Conservation (phyloP, 2,113 vertebrate species). For the Leiothrix lutea region DNA sequence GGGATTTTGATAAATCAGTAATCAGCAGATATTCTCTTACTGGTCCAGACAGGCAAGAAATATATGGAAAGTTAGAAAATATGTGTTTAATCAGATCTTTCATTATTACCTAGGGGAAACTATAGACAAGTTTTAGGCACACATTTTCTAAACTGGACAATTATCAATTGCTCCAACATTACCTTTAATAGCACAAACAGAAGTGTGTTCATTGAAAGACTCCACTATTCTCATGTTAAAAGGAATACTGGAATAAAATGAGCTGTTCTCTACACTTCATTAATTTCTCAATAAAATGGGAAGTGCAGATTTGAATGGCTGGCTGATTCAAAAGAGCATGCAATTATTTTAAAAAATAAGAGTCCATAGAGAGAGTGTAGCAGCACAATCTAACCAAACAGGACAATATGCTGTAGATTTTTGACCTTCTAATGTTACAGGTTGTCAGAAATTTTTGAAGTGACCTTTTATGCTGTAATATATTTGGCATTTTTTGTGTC, state of each 20-base stretch:
- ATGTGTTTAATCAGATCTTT: not conserved
- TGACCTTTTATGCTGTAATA: constrained; percentile 53
- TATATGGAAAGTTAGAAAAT: not conserved
- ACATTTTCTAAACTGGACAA: not conserved
- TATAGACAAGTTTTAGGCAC: not conserved
- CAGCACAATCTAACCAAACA: not conserved
- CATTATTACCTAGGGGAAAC: not conserved
- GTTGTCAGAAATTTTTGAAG: constrained; percentile 53
- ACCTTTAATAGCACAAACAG: not conserved
- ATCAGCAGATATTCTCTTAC: not conserved
- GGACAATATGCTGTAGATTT: constrained; percentile 44
- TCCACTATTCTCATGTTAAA: constrained; percentile 10
- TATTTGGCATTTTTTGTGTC: constrained; percentile 54
- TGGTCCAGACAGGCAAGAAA: not conserved
- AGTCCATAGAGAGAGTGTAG: not conserved
- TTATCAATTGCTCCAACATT: not conserved
- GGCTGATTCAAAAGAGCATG: constrained; percentile 18
- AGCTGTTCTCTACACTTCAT: constrained; percentile 8
- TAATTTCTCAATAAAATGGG: constrained; percentile 34
- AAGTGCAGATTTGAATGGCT: not conserved
- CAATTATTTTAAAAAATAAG: constrained; percentile 51
- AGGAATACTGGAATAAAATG: not conserved
- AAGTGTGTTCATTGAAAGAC: not conserved
- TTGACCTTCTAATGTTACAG: constrained; percentile 57
- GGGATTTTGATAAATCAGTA: not conserved